Conservation (phyloP, 2,888 invertebrate genomes). For the Syrphus vitripennis region DNA sequence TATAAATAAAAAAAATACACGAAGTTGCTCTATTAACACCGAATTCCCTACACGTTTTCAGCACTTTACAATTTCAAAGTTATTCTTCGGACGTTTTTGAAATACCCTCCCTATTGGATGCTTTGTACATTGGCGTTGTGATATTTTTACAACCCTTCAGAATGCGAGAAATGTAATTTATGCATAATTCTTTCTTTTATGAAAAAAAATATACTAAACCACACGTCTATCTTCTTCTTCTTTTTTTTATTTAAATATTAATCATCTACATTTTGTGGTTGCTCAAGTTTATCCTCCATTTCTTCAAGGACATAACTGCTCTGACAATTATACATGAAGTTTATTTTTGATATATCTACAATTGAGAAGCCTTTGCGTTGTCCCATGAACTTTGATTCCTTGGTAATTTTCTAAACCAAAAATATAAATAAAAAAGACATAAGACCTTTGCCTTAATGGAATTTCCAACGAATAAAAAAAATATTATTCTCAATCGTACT, state of each 20-base stretch:
- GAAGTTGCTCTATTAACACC: too few relatives aligned
- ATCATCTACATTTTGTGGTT: background rate
- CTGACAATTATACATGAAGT: slow-evolving; percentile 77
- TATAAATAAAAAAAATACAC: too few relatives aligned
- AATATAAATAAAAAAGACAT: background rate
- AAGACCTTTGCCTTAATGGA: background rate
- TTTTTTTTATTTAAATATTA: background rate
- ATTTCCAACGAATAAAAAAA: slow-evolving; percentile 7
- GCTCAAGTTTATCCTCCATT: background rate
- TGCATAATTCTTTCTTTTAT: too few relatives aligned
- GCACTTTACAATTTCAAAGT: too few relatives aligned
- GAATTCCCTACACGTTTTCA: too few relatives aligned
- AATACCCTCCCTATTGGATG: too few relatives aligned
- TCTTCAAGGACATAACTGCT: slow-evolving; percentile 3
- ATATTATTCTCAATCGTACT: background rate
- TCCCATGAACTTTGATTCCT: slow-evolving; percentile 75
- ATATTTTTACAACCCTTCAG: too few relatives aligned
- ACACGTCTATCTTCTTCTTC: background rate
- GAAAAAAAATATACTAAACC: background rate
- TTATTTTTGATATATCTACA: slow-evolving; percentile 77
- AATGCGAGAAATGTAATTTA: too few relatives aligned
- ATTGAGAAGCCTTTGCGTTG: slow-evolving; percentile 77
- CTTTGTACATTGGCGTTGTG: too few relatives aligned
- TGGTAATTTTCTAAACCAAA: slow-evolving; percentile 43
- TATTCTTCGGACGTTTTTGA: too few relatives aligned